Evolutionary conservation across 64 coral and sea anemone genomes (phyloP).

Genomic region (Orbicella faveolata): DNA sequence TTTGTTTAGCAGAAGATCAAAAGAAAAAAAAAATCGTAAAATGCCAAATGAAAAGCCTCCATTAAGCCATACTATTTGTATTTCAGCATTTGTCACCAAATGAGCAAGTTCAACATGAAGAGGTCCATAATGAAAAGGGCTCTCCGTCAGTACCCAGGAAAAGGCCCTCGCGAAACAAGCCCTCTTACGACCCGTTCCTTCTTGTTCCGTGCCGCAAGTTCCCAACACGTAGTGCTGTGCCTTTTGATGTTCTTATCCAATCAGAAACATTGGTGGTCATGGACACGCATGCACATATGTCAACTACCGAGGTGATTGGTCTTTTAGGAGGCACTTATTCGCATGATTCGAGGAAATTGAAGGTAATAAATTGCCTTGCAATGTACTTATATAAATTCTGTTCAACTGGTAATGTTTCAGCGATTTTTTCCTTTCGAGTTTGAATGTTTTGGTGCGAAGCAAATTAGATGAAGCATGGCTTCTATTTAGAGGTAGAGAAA

Average conservation of each 20-base stretch:
- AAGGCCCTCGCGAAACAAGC: conserved; percentile 32
- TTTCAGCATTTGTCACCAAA: conserved; percentile 54
- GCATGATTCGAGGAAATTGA: conserved; percentile 40
- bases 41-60: too few species aligned
- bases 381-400: not conserved
- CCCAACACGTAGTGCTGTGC: conserved; percentile 53
- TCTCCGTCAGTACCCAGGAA: conserved; percentile 32
- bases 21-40: too few species aligned
- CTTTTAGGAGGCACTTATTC: conserved; percentile 78
- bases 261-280: conserved; percentile 83
- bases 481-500: too few species aligned
- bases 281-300: conserved; percentile 87
- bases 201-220: conserved; percentile 84
- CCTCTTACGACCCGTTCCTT: conserved; percentile 82
- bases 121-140: not conserved
- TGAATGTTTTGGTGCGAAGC: too few species aligned
- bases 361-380: conserved; percentile 29
- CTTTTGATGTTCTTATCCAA: conserved; percentile 77
- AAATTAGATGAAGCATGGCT: too few species aligned
- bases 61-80: not conserved
- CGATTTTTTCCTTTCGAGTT: too few species aligned
- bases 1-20: too few species aligned
- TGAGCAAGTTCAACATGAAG: conserved; percentile 1
- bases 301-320: conserved; percentile 89
- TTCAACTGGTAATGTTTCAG: too few species aligned